A percentile compares a stretch with the other conserved stretches of the same genome.
Evolutionary conservation across 2,113 vertebrate species (phyloP).

Genomic region (Psittacara wagleri): DNA sequence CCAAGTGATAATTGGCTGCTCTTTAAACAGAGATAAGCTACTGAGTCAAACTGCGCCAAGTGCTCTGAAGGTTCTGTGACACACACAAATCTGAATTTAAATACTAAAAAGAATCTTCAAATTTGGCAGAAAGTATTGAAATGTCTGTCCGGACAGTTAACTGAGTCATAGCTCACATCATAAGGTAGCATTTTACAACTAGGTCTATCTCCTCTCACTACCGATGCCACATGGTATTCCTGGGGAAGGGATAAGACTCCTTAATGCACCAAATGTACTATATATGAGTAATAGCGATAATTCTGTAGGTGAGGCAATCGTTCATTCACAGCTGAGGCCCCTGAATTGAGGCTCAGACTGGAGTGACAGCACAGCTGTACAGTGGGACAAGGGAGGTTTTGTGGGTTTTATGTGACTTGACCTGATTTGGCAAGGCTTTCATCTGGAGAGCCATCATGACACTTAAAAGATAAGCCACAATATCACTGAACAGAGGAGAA

Average conservation of each 20-base stretch:
- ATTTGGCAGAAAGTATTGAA: background rate
- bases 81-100: background rate
- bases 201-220: background rate
- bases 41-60: background rate
- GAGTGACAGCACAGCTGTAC: background rate
- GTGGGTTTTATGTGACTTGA: fast-evolving
- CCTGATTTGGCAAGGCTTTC: background rate
- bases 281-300: background rate
- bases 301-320: background rate
- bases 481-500: background rate
- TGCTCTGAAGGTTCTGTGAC: background rate
- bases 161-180: background rate
- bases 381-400: background rate
- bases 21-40: background rate
- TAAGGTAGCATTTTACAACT: background rate
- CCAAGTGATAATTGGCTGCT: background rate
- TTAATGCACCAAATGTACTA: background rate
- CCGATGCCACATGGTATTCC: background rate
- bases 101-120: background rate
- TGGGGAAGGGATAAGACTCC: background rate
- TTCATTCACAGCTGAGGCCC: background rate
- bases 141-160: background rate
- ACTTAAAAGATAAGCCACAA: background rate
- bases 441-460: background rate
- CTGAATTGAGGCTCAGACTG: background rate